A percentile compares a stretch with the other conserved stretches of the same genome.
These are phyloP conservation scores for Diloba caeruleocephala DNA, from an alignment of 2,888 invertebrate genomes.

Conservation along the genomic window DNA sequence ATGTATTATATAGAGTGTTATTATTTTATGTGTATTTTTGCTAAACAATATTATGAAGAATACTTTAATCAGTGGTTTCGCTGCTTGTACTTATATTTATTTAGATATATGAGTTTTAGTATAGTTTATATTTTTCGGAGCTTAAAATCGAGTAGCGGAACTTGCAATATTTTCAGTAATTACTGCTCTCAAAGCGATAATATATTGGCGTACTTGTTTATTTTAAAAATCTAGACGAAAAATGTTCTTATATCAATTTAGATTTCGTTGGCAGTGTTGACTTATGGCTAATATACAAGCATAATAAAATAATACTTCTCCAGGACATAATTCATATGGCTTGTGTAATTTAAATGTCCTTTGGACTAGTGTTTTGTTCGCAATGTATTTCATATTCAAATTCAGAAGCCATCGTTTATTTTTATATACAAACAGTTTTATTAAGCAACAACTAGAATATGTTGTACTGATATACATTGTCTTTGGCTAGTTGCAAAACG, in stretches of 20 bases:
- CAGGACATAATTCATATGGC: conserved; percentile 5
- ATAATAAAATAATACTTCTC: conserved; percentile 3
- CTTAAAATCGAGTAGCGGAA: conserved; percentile 28
- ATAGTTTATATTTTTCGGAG: conserved; percentile 26
- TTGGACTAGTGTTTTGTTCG: no score
- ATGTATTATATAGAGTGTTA: conserved; percentile 25
- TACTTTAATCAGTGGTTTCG: conserved; percentile 26
- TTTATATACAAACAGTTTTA: no score
- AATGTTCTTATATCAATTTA: conserved; percentile 30
- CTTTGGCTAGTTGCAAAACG: conserved; percentile 6
- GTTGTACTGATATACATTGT: no score
- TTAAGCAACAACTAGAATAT: no score
- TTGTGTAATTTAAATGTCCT: neutral
- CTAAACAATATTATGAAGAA: conserved; percentile 37
- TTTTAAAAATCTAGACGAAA: conserved; percentile 6
- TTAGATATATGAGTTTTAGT: conserved; percentile 37
- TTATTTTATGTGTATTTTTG: conserved; percentile 47
- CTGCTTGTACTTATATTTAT: conserved; percentile 38
- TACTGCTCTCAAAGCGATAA: conserved; percentile 29
- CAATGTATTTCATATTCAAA: no score
- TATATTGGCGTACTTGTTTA: conserved; percentile 13
- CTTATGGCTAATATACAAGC: neutral
- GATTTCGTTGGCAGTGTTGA: conserved; percentile 25
- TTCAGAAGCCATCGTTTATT: no score
- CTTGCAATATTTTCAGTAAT: conserved; percentile 19